Evolutionary conservation across 2,797 vertebrate genomes (phyloP).

Genomic region (Nyctalus aviator): DNA sequence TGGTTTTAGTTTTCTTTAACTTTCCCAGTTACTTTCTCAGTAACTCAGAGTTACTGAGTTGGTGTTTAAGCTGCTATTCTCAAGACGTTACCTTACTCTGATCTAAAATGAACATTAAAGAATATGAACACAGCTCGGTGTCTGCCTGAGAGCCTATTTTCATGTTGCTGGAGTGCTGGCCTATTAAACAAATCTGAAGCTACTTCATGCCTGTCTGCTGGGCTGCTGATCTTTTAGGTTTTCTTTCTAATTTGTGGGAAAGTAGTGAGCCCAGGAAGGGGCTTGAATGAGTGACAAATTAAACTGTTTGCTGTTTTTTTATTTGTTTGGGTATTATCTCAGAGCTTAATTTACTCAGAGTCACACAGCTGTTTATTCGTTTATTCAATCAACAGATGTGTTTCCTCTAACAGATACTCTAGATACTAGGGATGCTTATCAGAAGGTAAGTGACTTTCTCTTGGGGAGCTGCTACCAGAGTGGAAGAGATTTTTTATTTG

Average conservation of each 20-base stretch:
- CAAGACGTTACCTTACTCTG: background rate
- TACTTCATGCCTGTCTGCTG: background rate
- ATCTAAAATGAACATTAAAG: background rate
- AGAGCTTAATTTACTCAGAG: slow-evolving; percentile 10
- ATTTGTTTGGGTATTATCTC: background rate
- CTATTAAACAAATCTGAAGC: background rate
- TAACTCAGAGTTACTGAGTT: background rate
- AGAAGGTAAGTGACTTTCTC: background rate
- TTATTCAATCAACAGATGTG: background rate
- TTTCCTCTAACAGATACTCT: background rate
- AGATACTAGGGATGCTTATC: background rate
- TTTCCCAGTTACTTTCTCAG: background rate
- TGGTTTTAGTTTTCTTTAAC: background rate
- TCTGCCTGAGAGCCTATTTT: background rate
- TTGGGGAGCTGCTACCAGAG: background rate
- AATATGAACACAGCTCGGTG: background rate
- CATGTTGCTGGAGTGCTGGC: background rate
- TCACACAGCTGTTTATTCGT: background rate
- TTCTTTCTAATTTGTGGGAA: background rate
- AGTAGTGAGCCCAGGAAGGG: slow-evolving; percentile 16
- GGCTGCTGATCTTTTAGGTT: background rate
- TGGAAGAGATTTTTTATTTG: background rate
- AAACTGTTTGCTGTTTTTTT: background rate
- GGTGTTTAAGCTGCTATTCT: slow-evolving; percentile 15
- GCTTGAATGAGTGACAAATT: background rate